Conservation (phyloP, 2,797 vertebrate genomes). For the Petrocephalus schoutedeni region DNA sequence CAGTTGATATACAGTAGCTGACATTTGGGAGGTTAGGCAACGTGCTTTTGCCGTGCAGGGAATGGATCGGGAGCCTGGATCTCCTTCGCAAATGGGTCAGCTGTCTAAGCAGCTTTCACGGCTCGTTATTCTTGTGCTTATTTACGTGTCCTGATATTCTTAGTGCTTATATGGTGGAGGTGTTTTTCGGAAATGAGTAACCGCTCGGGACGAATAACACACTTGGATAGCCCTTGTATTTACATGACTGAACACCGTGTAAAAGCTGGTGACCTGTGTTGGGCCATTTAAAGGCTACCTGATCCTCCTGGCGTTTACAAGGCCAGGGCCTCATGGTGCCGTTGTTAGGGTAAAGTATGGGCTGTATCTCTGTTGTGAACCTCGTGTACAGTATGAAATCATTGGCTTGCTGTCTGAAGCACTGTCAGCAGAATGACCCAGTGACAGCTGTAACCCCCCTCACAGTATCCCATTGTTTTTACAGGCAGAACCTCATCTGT, state of each 20-base stretch:
- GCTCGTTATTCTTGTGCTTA: not conserved
- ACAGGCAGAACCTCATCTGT: not conserved
- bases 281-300: not conserved
- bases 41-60: not conserved
- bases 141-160: not conserved
- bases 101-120: not conserved
- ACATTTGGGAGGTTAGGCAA: not conserved
- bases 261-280: not conserved
- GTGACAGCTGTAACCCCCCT: slow-evolving; percentile 34
- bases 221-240: not conserved
- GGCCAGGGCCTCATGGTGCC: not conserved
- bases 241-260: not conserved
- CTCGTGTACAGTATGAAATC: not conserved
- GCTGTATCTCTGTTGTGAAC: not conserved
- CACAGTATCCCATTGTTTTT: slow-evolving; percentile 34
- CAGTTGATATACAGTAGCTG: not conserved
- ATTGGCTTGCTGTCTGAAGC: not conserved
- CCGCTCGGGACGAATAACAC: no score
- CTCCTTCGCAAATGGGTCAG: not conserved
- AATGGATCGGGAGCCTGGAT: not conserved
- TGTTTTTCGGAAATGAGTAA: not conserved
- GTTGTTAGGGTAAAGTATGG: not conserved
- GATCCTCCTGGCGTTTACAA: not conserved
- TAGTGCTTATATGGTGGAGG: not conserved
- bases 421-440: slow-evolving; percentile 22